phyloP scores from a whole-genome alignment of 2,113 vertebrate species.

The Callospermophilus lateralis region DNA sequence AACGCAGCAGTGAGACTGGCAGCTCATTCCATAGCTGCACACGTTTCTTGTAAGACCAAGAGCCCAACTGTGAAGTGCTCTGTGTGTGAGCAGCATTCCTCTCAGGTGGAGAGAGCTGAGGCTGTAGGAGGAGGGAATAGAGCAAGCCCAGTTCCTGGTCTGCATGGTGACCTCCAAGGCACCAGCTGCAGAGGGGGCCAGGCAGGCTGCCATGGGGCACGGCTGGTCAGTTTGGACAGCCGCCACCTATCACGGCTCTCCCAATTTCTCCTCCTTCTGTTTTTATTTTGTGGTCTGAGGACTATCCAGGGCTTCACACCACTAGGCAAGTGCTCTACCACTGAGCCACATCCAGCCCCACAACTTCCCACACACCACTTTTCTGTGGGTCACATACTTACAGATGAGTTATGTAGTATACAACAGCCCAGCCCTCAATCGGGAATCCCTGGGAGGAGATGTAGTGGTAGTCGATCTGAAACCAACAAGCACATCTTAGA shows the following conservation, averaged over 20 bases:
- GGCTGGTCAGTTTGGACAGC: background rate
- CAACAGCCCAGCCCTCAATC: conserved; percentile 95
- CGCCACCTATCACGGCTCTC: background rate
- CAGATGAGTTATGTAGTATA: conserved; percentile 95
- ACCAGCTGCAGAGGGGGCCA: background rate
- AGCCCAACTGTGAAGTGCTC: too few species aligned
- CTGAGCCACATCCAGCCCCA: background rate
- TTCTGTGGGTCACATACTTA: conserved; percentile 82
- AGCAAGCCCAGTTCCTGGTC: background rate
- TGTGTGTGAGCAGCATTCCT: background rate
- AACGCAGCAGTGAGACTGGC: background rate
- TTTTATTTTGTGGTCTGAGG: background rate
- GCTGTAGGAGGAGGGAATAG: background rate
- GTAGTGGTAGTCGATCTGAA: conserved; percentile 95
- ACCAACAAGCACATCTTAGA: background rate
- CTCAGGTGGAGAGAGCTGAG: background rate
- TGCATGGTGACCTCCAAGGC: fast-evolving
- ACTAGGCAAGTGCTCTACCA: background rate
- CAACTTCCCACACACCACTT: too few species aligned
- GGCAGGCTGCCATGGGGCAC: background rate
- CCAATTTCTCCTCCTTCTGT: background rate
- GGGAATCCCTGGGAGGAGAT: conserved; percentile 94
- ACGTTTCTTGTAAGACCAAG: background rate
- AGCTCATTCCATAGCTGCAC: background rate
- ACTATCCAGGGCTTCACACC: background rate